Conservation (phyloP, 2,797 vertebrate genomes). For the Apogon talboti region DNA sequence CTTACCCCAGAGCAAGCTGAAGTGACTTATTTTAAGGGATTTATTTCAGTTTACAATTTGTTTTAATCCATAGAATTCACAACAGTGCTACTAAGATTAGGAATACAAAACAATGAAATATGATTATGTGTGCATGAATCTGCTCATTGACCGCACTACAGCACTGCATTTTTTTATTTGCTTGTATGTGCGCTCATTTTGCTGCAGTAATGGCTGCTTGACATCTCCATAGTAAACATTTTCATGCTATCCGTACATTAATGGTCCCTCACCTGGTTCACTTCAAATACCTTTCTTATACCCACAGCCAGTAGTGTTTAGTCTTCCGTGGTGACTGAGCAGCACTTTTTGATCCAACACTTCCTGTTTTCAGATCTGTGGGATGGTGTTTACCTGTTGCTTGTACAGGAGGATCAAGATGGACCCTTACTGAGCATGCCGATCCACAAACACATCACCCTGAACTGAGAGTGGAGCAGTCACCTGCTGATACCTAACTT, state of each 20-base stretch:
- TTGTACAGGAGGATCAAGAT: conserved; percentile 85
- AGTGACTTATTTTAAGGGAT: background rate
- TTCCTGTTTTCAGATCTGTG: conserved; percentile 85
- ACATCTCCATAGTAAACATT: conserved; percentile 67
- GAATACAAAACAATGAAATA: background rate
- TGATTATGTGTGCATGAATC: conserved; percentile 4
- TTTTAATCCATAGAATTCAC: background rate
- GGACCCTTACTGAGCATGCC: conserved; percentile 79
- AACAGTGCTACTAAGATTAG: no score
- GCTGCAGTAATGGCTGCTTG: conserved; percentile 53
- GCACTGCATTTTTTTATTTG: conserved; percentile 21
- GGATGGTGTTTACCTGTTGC: conserved; percentile 88
- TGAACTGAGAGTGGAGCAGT: conserved; percentile 24
- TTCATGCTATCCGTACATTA: conserved; percentile 13
- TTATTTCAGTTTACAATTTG: background rate
- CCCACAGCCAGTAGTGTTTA: conserved; percentile 34
- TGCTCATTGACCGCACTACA: background rate
- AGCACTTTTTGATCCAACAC: conserved; percentile 51
- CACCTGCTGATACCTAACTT: conserved; percentile 26
- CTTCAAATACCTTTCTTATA: conserved; percentile 43
- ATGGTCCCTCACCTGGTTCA: conserved; percentile 25
- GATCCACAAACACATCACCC: background rate
- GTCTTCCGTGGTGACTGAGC: conserved; percentile 28
- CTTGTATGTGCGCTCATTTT: conserved; percentile 33
- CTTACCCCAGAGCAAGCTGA: background rate